Evolutionary conservation across 1,140 invertebrate species (phyloP), one percentile per base, ranked within the genome.

Genomic region (Macrotrachela quadricornifera): DNA sequence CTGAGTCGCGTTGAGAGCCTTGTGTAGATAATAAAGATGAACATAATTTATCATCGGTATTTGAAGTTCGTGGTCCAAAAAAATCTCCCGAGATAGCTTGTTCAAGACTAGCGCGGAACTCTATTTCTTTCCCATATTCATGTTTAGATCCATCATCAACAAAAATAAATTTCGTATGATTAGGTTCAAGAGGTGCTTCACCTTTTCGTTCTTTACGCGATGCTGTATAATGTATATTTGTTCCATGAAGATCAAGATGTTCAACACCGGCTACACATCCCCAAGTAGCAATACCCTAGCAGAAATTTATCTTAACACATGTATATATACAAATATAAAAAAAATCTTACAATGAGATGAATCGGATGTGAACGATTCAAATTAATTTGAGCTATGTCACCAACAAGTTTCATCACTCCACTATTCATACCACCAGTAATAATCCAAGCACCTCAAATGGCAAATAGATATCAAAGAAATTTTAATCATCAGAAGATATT

Each of bases 361-460:
- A 13, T 48, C 36, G 10, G 43, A 17, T 14, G 40, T 44, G 47
- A 52, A 39, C 41, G 41, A 42, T 14, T 45, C 1, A 61, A 59
- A 41, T 66, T 62, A 40, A 64, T 30, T 30, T 30, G 21, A 4
- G 71, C 66, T 14, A 70, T 69, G 36, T 71, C 67, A 8, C 71
- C 71, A 0, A 72, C 70, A 50, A 67, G 61, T 57, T 69, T 71
- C 64, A 71, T 72, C n/a, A 70, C 63, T 2, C 71, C 71, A 38
- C 64, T 62, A 58, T 72, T 63, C 21, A 64, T 63, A 1, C 69
- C 71, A 48, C 70, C 70, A 41, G 69, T 71, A 0, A 72, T 60
- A 39, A 73, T 64, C 69, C 70, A 71, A 8, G 69, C 70, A 48
- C 38, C 51, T 53, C 2, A 30, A 30, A 30, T 30, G 2, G 21